A percentile compares a stretch with the other conserved stretches of the same genome.
Conservation (phyloP, 2,113 vertebrate species). For the Corvus moneduloides region DNA sequence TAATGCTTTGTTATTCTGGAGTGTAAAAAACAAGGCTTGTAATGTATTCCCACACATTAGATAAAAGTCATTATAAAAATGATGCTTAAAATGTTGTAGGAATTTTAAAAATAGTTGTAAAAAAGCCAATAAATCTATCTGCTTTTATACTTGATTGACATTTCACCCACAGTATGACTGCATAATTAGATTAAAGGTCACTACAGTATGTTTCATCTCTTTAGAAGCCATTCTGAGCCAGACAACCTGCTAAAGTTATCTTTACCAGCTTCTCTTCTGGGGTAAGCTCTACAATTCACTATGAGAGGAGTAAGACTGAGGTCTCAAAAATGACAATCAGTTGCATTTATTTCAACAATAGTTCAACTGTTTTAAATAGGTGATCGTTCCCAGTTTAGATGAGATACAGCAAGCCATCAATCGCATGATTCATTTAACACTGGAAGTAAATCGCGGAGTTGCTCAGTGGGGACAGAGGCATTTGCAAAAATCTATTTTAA, state of each 20-base stretch:
- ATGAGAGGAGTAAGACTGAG: neutral
- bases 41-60: neutral
- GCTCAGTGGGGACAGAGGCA: conserved; percentile 76
- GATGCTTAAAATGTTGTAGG: neutral
- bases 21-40: neutral
- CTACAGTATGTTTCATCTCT: neutral
- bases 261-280: neutral
- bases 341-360: neutral
- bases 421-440: conserved; percentile 69
- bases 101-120: neutral
- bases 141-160: neutral
- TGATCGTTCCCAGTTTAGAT: conserved; percentile 80
- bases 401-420: conserved; percentile 81
- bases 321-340: neutral
- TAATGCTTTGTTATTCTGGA: neutral
- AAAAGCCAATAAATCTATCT: neutral
- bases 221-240: neutral
- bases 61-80: neutral
- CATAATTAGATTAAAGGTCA: neutral
- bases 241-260: neutral
- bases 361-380: conserved; percentile 61
- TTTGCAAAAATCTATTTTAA: conserved; percentile 2
- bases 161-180: neutral
- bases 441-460: conserved; percentile 82
- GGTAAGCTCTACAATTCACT: neutral